phyloP scores from a whole-genome alignment of 2,113 vertebrate species.

The Calidris pygmaea region DNA sequence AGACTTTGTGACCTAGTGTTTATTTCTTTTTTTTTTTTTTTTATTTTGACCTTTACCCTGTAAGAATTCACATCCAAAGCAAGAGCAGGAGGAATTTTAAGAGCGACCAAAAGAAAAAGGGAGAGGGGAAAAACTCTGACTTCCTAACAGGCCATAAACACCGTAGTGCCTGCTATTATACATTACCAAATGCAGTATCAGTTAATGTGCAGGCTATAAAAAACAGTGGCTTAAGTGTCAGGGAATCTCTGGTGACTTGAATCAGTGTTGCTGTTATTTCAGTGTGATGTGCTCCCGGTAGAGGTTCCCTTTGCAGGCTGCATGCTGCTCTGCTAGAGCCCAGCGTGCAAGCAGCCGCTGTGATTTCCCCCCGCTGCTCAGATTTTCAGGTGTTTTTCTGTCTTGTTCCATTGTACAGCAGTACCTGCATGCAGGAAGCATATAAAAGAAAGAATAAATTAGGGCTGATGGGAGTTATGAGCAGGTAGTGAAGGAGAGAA shows the following conservation, averaged over 20 bases:
- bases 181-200: background rate
- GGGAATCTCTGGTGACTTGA: background rate
- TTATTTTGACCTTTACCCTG: background rate
- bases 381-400: background rate
- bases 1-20: conserved; percentile 29
- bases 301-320: background rate
- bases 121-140: background rate
- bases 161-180: rapidly evolving
- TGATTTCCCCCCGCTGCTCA: rapidly evolving
- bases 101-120: background rate
- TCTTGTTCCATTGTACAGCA: background rate
- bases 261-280: background rate
- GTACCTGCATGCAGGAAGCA: background rate
- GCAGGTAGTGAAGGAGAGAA: background rate
- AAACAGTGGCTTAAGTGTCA: background rate
- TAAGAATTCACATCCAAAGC: background rate
- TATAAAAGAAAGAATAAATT: background rate
- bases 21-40: background rate
- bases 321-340: background rate
- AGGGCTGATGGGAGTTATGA: background rate
- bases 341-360: background rate
- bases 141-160: background rate
- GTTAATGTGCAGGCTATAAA: background rate
- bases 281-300: rapidly evolving
- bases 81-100: conserved; percentile 9